Percentiles rank a stretch among this genome's conserved stretches.
Conservation (phyloP, 2,797 vertebrate species). For the Salmo trutta region DNA sequence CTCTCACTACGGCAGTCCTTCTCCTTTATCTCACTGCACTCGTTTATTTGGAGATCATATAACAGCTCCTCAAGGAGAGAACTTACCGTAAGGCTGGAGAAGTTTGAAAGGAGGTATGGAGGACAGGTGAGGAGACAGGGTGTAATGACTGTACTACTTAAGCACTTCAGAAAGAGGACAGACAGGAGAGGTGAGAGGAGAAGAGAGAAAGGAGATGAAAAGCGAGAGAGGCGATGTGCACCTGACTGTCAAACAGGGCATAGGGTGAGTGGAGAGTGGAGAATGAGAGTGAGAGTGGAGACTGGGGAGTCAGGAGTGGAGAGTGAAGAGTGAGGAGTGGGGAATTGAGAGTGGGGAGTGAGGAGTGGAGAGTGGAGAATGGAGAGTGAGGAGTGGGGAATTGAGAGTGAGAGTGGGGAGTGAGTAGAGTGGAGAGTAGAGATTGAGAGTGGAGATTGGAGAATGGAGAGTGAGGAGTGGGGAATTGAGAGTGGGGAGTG, state of each 20-base stretch:
- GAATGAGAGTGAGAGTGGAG: too few relatives aligned
- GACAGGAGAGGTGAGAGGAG: slow-evolving; percentile 10
- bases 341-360: too few relatives aligned
- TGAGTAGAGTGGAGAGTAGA: too few relatives aligned
- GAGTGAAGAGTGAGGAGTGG: too few relatives aligned
- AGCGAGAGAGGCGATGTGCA: background rate
- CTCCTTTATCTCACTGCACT: slow-evolving; percentile 68
- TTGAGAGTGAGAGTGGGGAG: too few relatives aligned
- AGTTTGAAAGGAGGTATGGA: slow-evolving; percentile 9
- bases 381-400: too few relatives aligned
- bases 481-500: too few relatives aligned
- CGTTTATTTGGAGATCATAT: slow-evolving; percentile 74
- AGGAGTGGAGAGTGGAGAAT: too few relatives aligned
- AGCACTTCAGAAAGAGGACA: background rate
- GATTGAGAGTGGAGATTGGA: too few relatives aligned
- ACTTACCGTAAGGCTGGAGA: slow-evolving; percentile 38
- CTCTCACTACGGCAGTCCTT: slow-evolving; percentile 43
- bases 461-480: too few relatives aligned
- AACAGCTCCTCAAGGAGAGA: slow-evolving; percentile 54
- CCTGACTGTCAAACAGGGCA: background rate
- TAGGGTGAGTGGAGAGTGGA: background rate
- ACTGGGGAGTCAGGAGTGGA: too few relatives aligned
- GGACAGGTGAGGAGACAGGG: slow-evolving; percentile 13
- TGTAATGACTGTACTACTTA: background rate
- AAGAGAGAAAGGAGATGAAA: background rate